Base-by-base conservation (phyloP, 2,888 invertebrate species). In the Abrostola tripartita region DNA sequence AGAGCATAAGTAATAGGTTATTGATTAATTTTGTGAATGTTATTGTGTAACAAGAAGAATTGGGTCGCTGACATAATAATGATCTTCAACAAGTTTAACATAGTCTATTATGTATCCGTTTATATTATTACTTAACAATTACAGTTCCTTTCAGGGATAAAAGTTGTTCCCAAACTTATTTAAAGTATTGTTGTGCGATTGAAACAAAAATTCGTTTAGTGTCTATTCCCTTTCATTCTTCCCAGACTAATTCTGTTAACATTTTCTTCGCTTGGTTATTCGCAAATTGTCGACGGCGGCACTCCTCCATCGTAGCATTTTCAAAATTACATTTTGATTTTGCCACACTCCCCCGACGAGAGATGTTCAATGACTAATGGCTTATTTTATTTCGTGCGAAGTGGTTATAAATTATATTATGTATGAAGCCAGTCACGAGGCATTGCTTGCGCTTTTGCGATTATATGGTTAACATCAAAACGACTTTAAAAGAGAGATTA, bases 291-390 rank as follows among this genome's bases (percentile, higher is more conserved):
- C 68, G 74, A 70, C 81, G 81, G 75, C 73, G 81, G 76, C 76
- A 53, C 40, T 62, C 52, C 35, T 66, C 57, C 79, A 65, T 72
- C 73, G 68, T 40, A 68, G 81, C 81, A 82, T 85, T 86, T 87
- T 84, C 74, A 62, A 85, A 85, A 89, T 88, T 86, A 84, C 78
- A 82, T 86, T 89, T 87, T 83, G 80, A 86, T 85, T 84, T 74
- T 71, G 73, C 70, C 67, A 74, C 61, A 76, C 65, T 63, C 74
- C 76, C 64, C 47, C 35, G 66, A 68, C 71, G 79, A 82, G 77
- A 74, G 74, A 72, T 81, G 81, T 81, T 75, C 71, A 78, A 77
- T 83, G 86, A 84, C 80, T 86, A 85, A 90, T 87, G 83, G 81
- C 69, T 76, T 81, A 76, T 82, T 78, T 86, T 84, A 87, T 88